Evolutionary conservation across 2,888 invertebrate genomes (phyloP).

Genomic region (Polyommatus iphigenia): DNA sequence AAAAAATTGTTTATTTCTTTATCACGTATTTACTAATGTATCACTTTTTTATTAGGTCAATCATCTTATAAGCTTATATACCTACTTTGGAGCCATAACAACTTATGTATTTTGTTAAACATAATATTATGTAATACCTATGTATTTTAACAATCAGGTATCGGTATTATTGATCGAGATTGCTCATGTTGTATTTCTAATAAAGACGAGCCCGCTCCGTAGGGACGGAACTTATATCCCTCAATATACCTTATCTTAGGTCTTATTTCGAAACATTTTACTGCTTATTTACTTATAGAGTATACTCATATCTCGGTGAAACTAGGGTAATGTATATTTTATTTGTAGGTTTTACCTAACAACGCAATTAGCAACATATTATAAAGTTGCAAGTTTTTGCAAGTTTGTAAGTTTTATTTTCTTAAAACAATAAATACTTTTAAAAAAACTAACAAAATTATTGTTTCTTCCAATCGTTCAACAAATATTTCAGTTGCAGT

Average conservation of each 20-base stretch:
- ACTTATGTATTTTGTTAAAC: no score
- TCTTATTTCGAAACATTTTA: slow-evolving; percentile 27
- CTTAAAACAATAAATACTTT: no score
- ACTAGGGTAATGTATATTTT: background rate
- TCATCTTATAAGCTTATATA: no score
- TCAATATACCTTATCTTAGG: slow-evolving; percentile 13
- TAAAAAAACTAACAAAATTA: background rate
- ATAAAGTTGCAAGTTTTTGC: background rate
- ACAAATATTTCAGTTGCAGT: background rate
- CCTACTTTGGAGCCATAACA: no score
- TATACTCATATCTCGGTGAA: background rate
- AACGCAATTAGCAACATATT: no score
- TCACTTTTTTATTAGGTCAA: no score
- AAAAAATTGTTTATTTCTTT: no score
- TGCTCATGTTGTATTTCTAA: slow-evolving; percentile 53
- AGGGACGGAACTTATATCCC: slow-evolving; percentile 10
- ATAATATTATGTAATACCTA: no score
- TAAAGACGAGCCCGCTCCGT: slow-evolving; percentile 57
- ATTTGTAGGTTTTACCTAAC: background rate
- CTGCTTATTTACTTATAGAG: slow-evolving; percentile 1
- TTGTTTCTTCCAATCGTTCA: background rate
- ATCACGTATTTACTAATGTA: no score
- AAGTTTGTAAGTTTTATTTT: background rate
- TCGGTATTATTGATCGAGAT: background rate
- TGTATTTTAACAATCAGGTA: background rate